A percentile compares a stretch with the other conserved stretches of the same genome.
phyloP scores from a whole-genome alignment of 2,888 invertebrate genomes.

The Orthosia gothica region DNA sequence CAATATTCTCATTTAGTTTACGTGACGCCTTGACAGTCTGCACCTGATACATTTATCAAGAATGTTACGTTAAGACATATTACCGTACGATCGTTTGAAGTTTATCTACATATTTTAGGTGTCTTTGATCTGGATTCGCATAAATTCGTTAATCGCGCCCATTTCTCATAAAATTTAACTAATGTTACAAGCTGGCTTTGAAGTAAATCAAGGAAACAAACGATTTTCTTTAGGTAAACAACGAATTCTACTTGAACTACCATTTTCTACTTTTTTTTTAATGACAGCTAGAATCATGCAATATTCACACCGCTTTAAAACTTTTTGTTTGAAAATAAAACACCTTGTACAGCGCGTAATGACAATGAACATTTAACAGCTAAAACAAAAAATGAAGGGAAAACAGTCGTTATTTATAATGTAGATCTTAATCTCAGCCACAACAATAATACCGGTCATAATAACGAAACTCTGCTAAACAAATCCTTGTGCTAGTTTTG shows the following conservation, averaged over 20 bases:
- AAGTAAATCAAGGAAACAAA: conserved; percentile 1
- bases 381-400: conserved; percentile 37
- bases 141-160: neutral
- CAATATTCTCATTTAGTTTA: conserved; percentile 30
- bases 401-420: conserved; percentile 43
- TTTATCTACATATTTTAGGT: neutral
- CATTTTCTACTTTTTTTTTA: neutral
- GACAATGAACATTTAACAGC: conserved; percentile 19
- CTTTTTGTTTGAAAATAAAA: neutral
- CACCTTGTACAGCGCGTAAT: conserved; percentile 9
- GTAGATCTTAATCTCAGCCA: conserved; percentile 46
- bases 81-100: neutral
- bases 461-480: conserved; percentile 49
- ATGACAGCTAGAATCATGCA: neutral
- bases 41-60: conserved; percentile 19
- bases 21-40: conserved; percentile 36
- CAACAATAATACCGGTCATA: conserved; percentile 37
- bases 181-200: conserved; percentile 14
- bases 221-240: conserved; percentile 1
- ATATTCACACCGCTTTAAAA: neutral
- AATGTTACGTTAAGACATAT: too few relatives aligned
- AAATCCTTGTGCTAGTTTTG: conserved; percentile 56
- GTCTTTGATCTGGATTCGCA: conserved; percentile 12
- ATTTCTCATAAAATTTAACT: conserved; percentile 14
- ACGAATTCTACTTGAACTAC: neutral